Conservation (phyloP, 2,888 invertebrate genomes). For the Linnaemya vulpina region DNA sequence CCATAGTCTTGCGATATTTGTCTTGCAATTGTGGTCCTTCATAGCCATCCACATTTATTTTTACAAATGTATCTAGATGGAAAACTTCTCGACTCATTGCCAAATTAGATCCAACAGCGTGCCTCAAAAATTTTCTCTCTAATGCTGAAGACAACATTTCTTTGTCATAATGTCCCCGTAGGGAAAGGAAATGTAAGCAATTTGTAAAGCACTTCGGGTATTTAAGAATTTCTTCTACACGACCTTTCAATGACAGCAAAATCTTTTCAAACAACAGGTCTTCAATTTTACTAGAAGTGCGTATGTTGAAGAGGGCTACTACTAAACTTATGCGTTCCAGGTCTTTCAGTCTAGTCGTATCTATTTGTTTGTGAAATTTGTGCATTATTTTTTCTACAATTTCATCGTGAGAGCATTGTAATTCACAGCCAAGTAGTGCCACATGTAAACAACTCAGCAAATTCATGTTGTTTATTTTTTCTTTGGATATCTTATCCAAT, state of each 20-base stretch:
- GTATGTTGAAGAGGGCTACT: conserved; percentile 86
- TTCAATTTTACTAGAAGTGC: conserved; percentile 83
- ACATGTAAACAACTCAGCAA: conserved; percentile 87
- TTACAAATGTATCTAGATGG: conserved; percentile 85
- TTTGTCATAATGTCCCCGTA: conserved; percentile 85
- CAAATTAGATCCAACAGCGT: conserved; percentile 84
- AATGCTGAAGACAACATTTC: conserved; percentile 86
- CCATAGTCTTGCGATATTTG: conserved; percentile 84
- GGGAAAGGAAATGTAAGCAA: conserved; percentile 86
- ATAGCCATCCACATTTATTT: conserved; percentile 81
- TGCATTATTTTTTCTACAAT: conserved; percentile 84
- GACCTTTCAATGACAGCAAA: conserved; percentile 84
- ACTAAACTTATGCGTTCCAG: conserved; percentile 88
- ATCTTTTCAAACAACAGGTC: conserved; percentile 83
- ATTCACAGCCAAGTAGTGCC: conserved; percentile 85
- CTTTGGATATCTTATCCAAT: conserved; percentile 84
- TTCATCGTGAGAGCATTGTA: conserved; percentile 83
- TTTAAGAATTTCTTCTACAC: conserved; percentile 85
- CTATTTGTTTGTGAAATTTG: conserved; percentile 84
- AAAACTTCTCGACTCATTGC: conserved; percentile 85
- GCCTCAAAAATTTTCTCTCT: conserved; percentile 85
- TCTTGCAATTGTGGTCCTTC: conserved; percentile 84
- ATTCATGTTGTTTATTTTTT: conserved; percentile 85
- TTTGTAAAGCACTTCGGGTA: conserved; percentile 86
- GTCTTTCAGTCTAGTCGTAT: conserved; percentile 87